Evolutionary conservation across 1,140 invertebrate genomes (phyloP), one percentile per base, ranked within the genome.

Genomic region (Aphelenchoides besseyi): DNA sequence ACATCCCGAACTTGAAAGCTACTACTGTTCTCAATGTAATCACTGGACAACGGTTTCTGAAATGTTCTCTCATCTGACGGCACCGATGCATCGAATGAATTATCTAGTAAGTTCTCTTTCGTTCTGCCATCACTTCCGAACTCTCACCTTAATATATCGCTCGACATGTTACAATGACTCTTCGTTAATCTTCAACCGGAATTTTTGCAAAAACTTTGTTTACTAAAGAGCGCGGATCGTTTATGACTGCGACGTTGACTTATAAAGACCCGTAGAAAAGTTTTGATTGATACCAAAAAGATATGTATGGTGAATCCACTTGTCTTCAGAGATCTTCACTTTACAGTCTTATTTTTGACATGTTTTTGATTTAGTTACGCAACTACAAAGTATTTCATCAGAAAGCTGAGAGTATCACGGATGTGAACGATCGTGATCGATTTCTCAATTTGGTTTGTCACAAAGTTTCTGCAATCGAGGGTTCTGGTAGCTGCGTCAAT

Each of bases 11-110:
- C 52, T 74, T 30, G 70, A 72, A 53, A 72, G 70, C 0, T 72
- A 72, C 53, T 72, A 74, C 37, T 72, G 70, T 48, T 33, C 18
- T 29, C 54, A 73, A 70, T 72, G 70, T 33, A 74, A 72, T 8
- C 36, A 72, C 30, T 72, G 70, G 70, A 72, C 70, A n/a, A 72
- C 70, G 2, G 70, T 71, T 3, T 72, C 37, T 9, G 66, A 71
- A 23, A 72, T 70, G 69, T 72, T 72, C 32, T 30, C n/a, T 12
- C 70, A 72, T 37, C 55, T 72, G 71, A 54, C 16, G 12, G 48
- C 72, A 18, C 5, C 29, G 8, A 72, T 32, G 3, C 70, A 72
- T 59, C 35, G 70, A 48, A 29, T 72, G n/a, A 72, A 72, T 32
- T 72, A 54, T 53, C 26, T 72, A 70, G 70, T 71, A 55, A 72